These are phyloP conservation scores for Girardinichthys multiradiatus DNA, from an alignment of 2,113 vertebrate species.

Conservation along the genomic window DNA sequence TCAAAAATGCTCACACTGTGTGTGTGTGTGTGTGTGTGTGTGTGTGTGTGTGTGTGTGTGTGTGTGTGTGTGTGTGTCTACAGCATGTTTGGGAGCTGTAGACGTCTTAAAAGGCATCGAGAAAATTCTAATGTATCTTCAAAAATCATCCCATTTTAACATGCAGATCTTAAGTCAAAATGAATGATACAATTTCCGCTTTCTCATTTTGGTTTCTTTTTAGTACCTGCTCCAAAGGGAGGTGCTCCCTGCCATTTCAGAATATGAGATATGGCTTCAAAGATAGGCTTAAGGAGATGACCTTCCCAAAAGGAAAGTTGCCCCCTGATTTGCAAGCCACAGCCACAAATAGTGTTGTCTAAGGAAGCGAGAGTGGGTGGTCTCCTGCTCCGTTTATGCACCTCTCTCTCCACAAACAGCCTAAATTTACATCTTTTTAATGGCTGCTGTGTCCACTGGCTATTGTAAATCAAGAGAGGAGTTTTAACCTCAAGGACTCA, in stretches of 20 bases:
- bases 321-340: conserved; percentile 71
- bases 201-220: not conserved
- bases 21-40: conserved; percentile 8
- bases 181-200: not conserved
- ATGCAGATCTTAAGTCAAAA: conserved; percentile 2
- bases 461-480: conserved; percentile 74
- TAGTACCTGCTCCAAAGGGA: not conserved
- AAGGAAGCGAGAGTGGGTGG: conserved; percentile 75
- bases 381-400: conserved; percentile 70
- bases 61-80: conserved; percentile 9
- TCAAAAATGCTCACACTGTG: conserved; percentile 49
- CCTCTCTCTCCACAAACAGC: conserved; percentile 62
- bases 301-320: conserved; percentile 75
- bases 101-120: conserved; percentile 12
- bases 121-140: conserved; percentile 5
- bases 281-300: conserved; percentile 72
- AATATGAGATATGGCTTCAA: conserved; percentile 63
- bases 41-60: conserved; percentile 18
- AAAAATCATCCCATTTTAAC: not conserved
- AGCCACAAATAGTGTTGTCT: conserved; percentile 58
- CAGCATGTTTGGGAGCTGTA: too few species aligned
- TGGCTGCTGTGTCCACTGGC: conserved; percentile 66
- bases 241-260: conserved; percentile 50
- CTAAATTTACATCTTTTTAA: conserved; percentile 79
- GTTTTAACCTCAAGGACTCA: conserved; percentile 67